Percentiles rank a stretch among this genome's conserved stretches.
phyloP scores from a whole-genome alignment of 2,797 vertebrate species.

The Menidia menidia region DNA sequence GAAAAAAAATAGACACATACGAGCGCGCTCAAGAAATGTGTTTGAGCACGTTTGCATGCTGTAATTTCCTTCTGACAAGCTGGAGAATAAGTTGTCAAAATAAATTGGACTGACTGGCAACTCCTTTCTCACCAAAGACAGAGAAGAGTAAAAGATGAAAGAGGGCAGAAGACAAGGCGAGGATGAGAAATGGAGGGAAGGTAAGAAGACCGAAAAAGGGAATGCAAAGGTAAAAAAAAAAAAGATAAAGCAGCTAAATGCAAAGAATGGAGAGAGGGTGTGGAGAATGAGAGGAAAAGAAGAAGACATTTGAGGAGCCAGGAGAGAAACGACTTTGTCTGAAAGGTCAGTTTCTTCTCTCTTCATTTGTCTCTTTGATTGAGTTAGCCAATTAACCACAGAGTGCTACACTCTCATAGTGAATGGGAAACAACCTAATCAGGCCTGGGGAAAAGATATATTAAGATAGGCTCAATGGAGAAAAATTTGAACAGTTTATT shows the following conservation, averaged over 20 bases:
- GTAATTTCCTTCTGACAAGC: slow-evolving; percentile 63
- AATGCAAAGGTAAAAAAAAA: not conserved
- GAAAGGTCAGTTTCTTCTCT: slow-evolving; percentile 81
- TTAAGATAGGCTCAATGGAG: slow-evolving; percentile 23
- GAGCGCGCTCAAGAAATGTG: slow-evolving; percentile 21
- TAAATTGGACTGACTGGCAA: slow-evolving; percentile 66
- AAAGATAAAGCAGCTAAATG: slow-evolving; percentile 3
- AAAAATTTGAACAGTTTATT: slow-evolving; percentile 31
- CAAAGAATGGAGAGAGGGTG: slow-evolving; percentile 2
- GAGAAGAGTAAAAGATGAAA: slow-evolving; percentile 19
- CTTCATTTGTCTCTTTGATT: slow-evolving; percentile 83
- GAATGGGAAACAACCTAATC: slow-evolving; percentile 80
- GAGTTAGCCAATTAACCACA: slow-evolving; percentile 82
- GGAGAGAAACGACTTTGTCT: slow-evolving; percentile 60
- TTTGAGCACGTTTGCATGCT: slow-evolving; percentile 29
- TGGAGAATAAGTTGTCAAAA: slow-evolving; percentile 64
- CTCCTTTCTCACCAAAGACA: slow-evolving; percentile 34
- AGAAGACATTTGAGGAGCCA: slow-evolving; percentile 42
- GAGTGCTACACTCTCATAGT: slow-evolving; percentile 59
- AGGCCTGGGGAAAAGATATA: slow-evolving; percentile 48
- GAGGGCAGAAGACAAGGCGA: slow-evolving; percentile 20
- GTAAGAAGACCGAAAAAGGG: slow-evolving; percentile 8
- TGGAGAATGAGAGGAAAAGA: slow-evolving; percentile 34
- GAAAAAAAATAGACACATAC: slow-evolving; percentile 51
- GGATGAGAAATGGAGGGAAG: slow-evolving; percentile 12